Percentiles rank a stretch among this genome's conserved stretches.
Evolutionary conservation across 2,888 invertebrate species (phyloP).

Genomic region (Netelia melanura): DNA sequence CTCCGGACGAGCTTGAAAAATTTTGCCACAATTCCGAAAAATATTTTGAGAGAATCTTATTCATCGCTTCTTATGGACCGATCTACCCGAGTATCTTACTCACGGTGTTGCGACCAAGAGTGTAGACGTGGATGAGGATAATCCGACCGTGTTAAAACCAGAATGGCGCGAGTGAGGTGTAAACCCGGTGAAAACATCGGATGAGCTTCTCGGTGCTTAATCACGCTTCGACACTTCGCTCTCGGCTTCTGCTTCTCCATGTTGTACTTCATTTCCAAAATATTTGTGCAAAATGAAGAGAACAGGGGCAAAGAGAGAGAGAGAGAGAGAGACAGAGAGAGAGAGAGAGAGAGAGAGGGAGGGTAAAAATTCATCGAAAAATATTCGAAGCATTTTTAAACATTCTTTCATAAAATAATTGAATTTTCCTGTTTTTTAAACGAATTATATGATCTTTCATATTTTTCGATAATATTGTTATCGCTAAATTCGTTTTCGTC

Average conservation of each 20-base stretch:
- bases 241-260: conserved; percentile 18
- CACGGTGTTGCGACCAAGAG: conserved; percentile 20
- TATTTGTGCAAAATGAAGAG: conserved; percentile 19
- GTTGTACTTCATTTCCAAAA: conserved; percentile 39
- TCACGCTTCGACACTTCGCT: conserved; percentile 76
- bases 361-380: no score
- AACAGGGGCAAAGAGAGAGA: no score
- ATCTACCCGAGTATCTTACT: conserved; percentile 20
- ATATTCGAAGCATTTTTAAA: no score
- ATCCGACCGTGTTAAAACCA: conserved; percentile 69
- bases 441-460: no score
- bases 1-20: conserved; percentile 12
- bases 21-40: conserved; percentile 21
- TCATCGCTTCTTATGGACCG: background rate
- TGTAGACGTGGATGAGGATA: conserved; percentile 64
- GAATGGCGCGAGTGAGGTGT: conserved; percentile 51
- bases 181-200: conserved; percentile 76
- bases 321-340: no score
- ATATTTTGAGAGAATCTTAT: conserved; percentile 10
- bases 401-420: no score
- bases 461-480: background rate
- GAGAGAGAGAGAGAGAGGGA: no score
- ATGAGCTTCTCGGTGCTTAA: conserved; percentile 74
- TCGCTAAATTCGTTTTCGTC: background rate
- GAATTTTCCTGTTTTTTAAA: no score